Percentiles rank a stretch among this genome's conserved stretches.
Conservation (phyloP, 2,113 vertebrate species). For the Corythoichthys haematopterus region DNA sequence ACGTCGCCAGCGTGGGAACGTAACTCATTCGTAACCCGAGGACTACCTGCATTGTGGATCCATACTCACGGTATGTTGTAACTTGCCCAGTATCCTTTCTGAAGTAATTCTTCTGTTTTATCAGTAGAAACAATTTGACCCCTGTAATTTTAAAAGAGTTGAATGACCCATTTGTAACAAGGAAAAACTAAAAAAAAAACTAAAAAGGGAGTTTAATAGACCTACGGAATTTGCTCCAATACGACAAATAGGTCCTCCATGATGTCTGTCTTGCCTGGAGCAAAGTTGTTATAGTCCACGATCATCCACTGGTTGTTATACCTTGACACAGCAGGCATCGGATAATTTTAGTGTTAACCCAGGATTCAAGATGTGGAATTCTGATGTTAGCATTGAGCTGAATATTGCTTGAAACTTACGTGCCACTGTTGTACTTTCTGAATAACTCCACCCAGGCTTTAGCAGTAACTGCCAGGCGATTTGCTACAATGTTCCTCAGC, state of each 20-base stretch:
- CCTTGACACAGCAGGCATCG: slow-evolving; percentile 56
- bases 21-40: too few relatives aligned
- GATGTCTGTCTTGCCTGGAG: slow-evolving; percentile 48
- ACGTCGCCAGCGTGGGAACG: too few relatives aligned
- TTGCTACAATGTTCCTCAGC: slow-evolving; percentile 88
- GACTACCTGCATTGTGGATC: background rate
- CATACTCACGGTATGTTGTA: slow-evolving; percentile 89
- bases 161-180: background rate
- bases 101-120: slow-evolving; percentile 78
- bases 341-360: background rate
- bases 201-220: slow-evolving; percentile 14
- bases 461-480: slow-evolving; percentile 79
- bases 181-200: background rate
- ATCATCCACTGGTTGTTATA: slow-evolving; percentile 99
- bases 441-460: slow-evolving; percentile 78
- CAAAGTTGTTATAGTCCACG: slow-evolving; percentile 85
- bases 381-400: background rate
- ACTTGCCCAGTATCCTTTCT: slow-evolving; percentile 91
- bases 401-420: slow-evolving; percentile 71
- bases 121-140: slow-evolving; percentile 75
- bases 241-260: slow-evolving; percentile 74
- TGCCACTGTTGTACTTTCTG: slow-evolving; percentile 87
- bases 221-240: slow-evolving; percentile 94
- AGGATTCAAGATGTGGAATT: background rate
- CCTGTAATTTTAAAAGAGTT: slow-evolving; percentile 46